A percentile compares a stretch with the other conserved stretches of the same genome.
Evolutionary conservation across 2,888 invertebrate species (phyloP).

Genomic region (Monochamus alternatus): DNA sequence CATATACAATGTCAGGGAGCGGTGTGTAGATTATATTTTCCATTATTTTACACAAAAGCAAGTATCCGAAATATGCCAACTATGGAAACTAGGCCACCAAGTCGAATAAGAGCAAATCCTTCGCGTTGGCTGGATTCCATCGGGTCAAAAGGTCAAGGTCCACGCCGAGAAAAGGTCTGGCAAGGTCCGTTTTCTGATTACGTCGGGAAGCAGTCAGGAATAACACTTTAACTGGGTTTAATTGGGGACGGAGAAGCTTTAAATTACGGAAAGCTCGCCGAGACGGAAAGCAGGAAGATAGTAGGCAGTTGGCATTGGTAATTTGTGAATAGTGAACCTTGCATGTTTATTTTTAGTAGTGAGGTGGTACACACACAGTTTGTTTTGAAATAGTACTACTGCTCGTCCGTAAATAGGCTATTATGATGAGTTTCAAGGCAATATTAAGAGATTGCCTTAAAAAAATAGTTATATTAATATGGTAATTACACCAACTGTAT

Average conservation of each 20-base stretch:
- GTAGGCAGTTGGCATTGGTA: too few relatives aligned
- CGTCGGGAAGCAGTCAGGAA: not conserved
- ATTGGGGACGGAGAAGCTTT: too few relatives aligned
- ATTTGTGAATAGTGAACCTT: not conserved
- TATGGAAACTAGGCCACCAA: not conserved
- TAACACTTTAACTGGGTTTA: not conserved
- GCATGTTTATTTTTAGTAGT: conserved; percentile 9
- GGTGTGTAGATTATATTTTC: too few relatives aligned
- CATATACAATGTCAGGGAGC: too few relatives aligned
- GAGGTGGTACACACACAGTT: not conserved
- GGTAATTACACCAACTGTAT: too few relatives aligned
- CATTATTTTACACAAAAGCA: too few relatives aligned
- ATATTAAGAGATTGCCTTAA: not conserved
- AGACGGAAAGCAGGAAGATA: too few relatives aligned
- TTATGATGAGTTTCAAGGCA: not conserved
- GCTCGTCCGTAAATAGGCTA: not conserved
- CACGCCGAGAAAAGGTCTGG: not conserved
- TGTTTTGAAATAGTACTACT: not conserved
- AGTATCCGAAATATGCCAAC: too few relatives aligned
- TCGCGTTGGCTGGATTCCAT: not conserved
- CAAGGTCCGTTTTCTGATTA: not conserved
- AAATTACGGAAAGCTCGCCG: too few relatives aligned
- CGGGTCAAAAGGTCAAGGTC: conserved; percentile 1
- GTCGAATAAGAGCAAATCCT: not conserved
- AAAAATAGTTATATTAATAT: too few relatives aligned